Evolutionary conservation across 2,888 invertebrate species (phyloP).

Genomic region (Agelastica alni): DNA sequence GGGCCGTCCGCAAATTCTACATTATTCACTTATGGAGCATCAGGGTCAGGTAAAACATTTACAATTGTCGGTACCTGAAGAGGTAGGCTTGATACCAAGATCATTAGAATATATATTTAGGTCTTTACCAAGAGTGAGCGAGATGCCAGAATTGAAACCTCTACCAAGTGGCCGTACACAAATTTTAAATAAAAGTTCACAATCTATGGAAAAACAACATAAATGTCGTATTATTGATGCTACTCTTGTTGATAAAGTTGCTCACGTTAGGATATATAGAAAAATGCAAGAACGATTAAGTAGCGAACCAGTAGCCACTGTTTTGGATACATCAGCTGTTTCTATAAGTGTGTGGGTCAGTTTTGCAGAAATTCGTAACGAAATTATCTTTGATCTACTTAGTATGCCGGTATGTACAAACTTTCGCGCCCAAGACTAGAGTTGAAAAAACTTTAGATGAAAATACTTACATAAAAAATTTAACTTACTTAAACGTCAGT

Average conservation of each 20-base stretch:
- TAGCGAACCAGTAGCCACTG: slow-evolving; percentile 37
- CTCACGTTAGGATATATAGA: slow-evolving; percentile 36
- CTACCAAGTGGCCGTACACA: slow-evolving; percentile 49
- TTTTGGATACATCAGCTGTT: slow-evolving; percentile 34
- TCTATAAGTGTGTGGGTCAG: slow-evolving; percentile 75
- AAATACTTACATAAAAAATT: slow-evolving; percentile 62
- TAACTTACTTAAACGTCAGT: slow-evolving; percentile 55
- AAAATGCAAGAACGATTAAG: slow-evolving; percentile 43
- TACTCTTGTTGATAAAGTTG: slow-evolving; percentile 35
- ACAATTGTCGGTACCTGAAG: slow-evolving; percentile 58
- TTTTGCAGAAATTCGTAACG: slow-evolving; percentile 90
- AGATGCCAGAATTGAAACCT: slow-evolving; percentile 54
- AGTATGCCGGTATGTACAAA: not conserved
- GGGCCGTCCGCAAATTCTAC: too few species aligned
- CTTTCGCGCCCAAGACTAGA: too few species aligned
- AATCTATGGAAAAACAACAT: slow-evolving; percentile 46
- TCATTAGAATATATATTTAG: slow-evolving; percentile 61
- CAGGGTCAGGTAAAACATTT: slow-evolving; percentile 73
- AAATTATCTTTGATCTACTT: slow-evolving; percentile 81
- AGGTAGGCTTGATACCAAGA: slow-evolving; percentile 68
- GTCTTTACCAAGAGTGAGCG: slow-evolving; percentile 44
- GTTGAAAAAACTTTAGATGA: too few species aligned
- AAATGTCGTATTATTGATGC: slow-evolving; percentile 44
- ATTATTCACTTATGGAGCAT: slow-evolving; percentile 86
- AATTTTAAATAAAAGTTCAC: slow-evolving; percentile 41